Evolutionary conservation across 2,113 vertebrate species (phyloP), one percentile per base, ranked within the genome.

Genomic region (Microtus richardsoni): DNA sequence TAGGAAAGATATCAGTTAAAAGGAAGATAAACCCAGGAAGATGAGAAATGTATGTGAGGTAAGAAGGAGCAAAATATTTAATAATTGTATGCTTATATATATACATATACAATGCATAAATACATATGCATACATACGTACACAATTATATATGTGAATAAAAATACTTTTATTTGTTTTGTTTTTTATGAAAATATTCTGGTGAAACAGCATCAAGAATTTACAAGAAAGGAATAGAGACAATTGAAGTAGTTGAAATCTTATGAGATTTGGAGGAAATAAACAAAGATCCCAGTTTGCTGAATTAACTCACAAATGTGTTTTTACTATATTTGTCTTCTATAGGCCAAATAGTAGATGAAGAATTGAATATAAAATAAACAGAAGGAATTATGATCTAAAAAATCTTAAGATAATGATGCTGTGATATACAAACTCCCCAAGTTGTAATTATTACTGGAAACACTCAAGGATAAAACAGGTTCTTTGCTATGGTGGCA

Each of bases 21-120:
- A 93, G 39, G n/a, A 90, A 58, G 71, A 82, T 12, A 75, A 93
- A 71, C 71, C 30, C 44, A 82, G n/a, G 44, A 92, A 62, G 84
- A n/a, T 24, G 0, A 8, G 60, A 82, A 74, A 93, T 64, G 41
- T 73, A 36, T 64, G 33, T n/a, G 86, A 95, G 74, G 21, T 52
- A 62, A 73, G 30, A 80, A 41, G 52, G 7, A 52, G 1, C 41
- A 74, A 87, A 64, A 73, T 89, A 62, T 24, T 92, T 90, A 64
- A 87, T 78, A 78, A 16, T n/a, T 92, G 0, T 54, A 68, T 79
- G 2, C 66, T 3, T 95, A 80, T 39, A 52, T 47, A 44, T 28
- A 68, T 74, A 41, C 21, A 41, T 74, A 39, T 39, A 41, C 9
- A 74, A 24, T 41, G 52, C 52, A 54, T 54, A 54, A 14, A 54